Evolutionary conservation across 2,888 invertebrate species (phyloP), one percentile per base, ranked within the genome.

Genomic region (Xestia rhomboidea): DNA sequence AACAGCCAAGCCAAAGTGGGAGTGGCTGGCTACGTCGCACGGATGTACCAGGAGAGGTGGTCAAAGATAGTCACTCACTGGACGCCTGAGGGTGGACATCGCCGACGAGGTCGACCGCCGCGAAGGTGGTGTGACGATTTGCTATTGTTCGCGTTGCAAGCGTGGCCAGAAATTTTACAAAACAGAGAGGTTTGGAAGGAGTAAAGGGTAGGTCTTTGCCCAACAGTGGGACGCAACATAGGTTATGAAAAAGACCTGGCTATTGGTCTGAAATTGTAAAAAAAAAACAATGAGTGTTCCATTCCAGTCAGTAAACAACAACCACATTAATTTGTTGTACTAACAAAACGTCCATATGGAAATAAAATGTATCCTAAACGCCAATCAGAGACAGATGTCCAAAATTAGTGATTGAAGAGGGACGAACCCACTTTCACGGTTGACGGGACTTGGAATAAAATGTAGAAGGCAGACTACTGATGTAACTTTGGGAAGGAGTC

Each of bases 361-460:
- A 70, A 72, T 77, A 34, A 73, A 68, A 72, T 77, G 63, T 54
- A 73, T 74, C 57, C 68, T 64, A 73, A 77, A 76, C 44, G 66
- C 30, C 77, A 70, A 64, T 73, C 73, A 34, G 66, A 77, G 73
- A 83, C 73, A 30, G 74, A 83, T 68, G 68, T 63, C 72, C 46
- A 54, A 87, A 79, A 68, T 72, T 77, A 76, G 76, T 82, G 75
- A 87, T 87, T 85, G 85, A 87, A 78, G 76, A 76, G 71, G 87
- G 81, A 34, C 60, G 34, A 78, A 84, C 72, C 84, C 87, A 87
- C 79, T 87, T 87, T 87, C 87, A 87, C 86, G 84, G 86, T 82
- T 71, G 62, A 71, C 67, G 72, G 71, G 30, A 41, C 69, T 62
- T 74, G 44, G 49, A 77, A 73, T 85, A 54, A 85, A 86, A 85